Conservation (phyloP, 2,797 vertebrate species). For the Loriculus beryllinus region DNA sequence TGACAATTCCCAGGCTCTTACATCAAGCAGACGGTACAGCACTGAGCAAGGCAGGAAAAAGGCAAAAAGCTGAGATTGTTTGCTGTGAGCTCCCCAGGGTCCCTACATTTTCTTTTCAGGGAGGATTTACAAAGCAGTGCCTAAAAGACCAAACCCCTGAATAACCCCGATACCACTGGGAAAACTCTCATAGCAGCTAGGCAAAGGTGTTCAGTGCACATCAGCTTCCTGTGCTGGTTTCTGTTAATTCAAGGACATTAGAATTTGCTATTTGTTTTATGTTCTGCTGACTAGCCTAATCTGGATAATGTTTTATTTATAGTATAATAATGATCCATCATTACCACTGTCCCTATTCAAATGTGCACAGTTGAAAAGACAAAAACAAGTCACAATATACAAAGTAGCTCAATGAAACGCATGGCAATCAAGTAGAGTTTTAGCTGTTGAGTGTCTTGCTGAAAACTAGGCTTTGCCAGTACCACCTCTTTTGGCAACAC, state of each 20-base stretch:
- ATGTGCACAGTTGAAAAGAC: conserved; percentile 22
- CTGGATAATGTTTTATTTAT: conserved; percentile 67
- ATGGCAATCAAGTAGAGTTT: not conserved
- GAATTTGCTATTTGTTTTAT: conserved; percentile 37
- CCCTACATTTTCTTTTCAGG: not conserved
- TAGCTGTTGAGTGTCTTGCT: not conserved
- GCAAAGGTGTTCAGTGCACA: not conserved
- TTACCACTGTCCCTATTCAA: conserved; percentile 37
- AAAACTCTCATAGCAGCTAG: not conserved
- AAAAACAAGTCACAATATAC: not conserved
- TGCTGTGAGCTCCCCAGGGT: not conserved
- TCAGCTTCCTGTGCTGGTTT: not conserved
- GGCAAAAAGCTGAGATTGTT: fast-evolving
- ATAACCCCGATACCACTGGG: not conserved
- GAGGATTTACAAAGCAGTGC: not conserved
- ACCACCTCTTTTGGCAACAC: not conserved
- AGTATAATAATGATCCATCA: conserved; percentile 39
- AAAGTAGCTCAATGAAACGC: conserved; percentile 16
- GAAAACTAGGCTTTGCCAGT: not conserved
- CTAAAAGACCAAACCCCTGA: not conserved
- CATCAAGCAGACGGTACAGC: fast-evolving
- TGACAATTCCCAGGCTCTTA: not conserved
- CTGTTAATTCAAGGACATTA: conserved; percentile 20
- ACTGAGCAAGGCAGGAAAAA: fast-evolving
- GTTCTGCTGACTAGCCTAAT: conserved; percentile 44